Evolutionary conservation across 2,113 vertebrate genomes (phyloP).

Genomic region (Gallinago media): DNA sequence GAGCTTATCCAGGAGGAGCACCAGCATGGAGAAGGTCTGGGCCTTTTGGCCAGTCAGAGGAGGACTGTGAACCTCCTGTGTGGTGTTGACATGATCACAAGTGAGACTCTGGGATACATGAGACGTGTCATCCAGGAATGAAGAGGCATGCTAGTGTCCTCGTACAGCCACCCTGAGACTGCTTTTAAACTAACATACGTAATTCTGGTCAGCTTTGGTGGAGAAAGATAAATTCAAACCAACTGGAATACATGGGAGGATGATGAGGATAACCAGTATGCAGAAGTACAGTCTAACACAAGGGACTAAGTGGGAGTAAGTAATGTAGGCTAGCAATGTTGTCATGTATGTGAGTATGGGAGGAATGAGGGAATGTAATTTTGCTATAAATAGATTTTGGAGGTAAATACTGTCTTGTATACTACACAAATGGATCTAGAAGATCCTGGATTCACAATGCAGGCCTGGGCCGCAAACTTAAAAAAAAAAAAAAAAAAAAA

Average conservation of each 20-base stretch:
- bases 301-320: neutral
- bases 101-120: neutral
- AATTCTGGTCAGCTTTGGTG: neutral
- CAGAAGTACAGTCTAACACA: neutral
- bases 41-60: neutral
- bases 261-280: neutral
- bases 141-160: neutral
- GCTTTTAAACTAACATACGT: neutral
- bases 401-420: neutral
- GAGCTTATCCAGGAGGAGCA: neutral
- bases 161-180: neutral
- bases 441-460: neutral
- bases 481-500: neutral
- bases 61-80: neutral
- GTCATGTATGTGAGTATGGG: neutral
- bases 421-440: neutral
- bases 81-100: accelerated
- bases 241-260: neutral
- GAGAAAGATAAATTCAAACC: neutral
- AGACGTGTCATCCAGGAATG: neutral
- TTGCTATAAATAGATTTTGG: neutral
- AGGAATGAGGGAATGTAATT: neutral
- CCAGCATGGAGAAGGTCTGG: neutral
- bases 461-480: neutral
- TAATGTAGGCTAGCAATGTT: neutral